Percentiles rank a stretch among this genome's conserved stretches.
Evolutionary conservation across 2,113 vertebrate species (phyloP).

Genomic region (Peromyscus californicus): DNA sequence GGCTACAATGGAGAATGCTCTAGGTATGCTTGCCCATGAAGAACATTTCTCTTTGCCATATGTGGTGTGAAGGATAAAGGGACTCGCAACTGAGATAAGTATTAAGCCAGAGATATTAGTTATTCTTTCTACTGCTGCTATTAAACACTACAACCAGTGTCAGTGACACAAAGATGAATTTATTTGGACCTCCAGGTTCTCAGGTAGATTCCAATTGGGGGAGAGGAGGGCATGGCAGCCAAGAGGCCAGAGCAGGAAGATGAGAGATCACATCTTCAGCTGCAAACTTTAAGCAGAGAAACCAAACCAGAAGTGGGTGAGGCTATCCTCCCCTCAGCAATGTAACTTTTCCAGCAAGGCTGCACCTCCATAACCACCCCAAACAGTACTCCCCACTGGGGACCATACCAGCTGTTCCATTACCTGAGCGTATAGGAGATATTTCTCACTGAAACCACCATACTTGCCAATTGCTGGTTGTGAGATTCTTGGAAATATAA

Average conservation of each 20-base stretch:
- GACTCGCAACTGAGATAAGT: not conserved
- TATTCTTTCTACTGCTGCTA: not conserved
- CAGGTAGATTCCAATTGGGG: not conserved
- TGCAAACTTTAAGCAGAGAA: not conserved
- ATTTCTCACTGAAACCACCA: not conserved
- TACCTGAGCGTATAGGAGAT: not conserved
- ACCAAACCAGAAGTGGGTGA: not conserved
- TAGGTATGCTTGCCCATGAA: not conserved
- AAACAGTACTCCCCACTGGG: not conserved
- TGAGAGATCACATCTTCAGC: not conserved
- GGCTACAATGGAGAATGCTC: fast-evolving
- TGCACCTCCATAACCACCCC: not conserved
- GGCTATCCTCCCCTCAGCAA: not conserved
- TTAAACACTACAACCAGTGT: not conserved
- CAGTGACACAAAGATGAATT: not conserved
- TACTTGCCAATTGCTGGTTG: not conserved
- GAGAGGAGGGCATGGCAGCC: not conserved
- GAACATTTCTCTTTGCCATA: not conserved
- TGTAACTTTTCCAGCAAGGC: not conserved
- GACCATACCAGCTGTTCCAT: not conserved
- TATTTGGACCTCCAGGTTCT: not conserved
- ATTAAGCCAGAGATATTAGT: not conserved
- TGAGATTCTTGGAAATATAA: not conserved
- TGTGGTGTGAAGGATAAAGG: not conserved
- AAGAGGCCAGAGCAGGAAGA: not conserved